Evolutionary conservation across 2,888 invertebrate species (phyloP).

Genomic region (Melikaiella ostensackeni): DNA sequence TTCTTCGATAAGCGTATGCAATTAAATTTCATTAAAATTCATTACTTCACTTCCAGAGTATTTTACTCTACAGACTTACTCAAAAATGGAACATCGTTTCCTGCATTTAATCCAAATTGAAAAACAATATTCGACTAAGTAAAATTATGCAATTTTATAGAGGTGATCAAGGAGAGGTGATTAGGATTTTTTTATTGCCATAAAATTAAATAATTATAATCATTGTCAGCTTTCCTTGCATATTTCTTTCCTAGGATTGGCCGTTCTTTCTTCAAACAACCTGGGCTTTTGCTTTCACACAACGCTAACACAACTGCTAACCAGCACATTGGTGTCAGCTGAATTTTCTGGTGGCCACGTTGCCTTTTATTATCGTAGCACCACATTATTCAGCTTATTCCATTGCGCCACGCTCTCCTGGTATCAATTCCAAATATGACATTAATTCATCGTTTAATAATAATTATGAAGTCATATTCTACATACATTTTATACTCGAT

Average conservation of each 20-base stretch:
- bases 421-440: conserved; percentile 51
- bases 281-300: conserved; percentile 61
- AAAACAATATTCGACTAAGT: too few species aligned
- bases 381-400: conserved; percentile 86
- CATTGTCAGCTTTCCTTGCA: not conserved
- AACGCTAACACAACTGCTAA: conserved; percentile 65
- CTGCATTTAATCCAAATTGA: too few species aligned
- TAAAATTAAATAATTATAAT: not conserved
- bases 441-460: conserved; percentile 29
- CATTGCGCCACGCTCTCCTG: conserved; percentile 66
- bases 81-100: not conserved
- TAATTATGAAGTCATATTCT: conserved; percentile 1
- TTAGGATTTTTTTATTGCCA: not conserved
- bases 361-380: conserved; percentile 80
- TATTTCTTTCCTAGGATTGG: conserved; percentile 2
- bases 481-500: not conserved
- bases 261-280: not conserved
- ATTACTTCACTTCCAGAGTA: not conserved
- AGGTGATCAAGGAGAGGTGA: too few species aligned
- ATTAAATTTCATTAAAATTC: not conserved
- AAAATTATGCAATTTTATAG: too few species aligned
- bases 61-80: not conserved
- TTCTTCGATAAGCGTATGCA: not conserved
- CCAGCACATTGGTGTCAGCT: conserved; percentile 76
- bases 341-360: conserved; percentile 81